Percentiles rank a stretch among this genome's conserved stretches.
These are phyloP conservation scores for Tympanoctomys barrerae DNA, from an alignment of 2,797 vertebrate species.

Conservation along the genomic window DNA sequence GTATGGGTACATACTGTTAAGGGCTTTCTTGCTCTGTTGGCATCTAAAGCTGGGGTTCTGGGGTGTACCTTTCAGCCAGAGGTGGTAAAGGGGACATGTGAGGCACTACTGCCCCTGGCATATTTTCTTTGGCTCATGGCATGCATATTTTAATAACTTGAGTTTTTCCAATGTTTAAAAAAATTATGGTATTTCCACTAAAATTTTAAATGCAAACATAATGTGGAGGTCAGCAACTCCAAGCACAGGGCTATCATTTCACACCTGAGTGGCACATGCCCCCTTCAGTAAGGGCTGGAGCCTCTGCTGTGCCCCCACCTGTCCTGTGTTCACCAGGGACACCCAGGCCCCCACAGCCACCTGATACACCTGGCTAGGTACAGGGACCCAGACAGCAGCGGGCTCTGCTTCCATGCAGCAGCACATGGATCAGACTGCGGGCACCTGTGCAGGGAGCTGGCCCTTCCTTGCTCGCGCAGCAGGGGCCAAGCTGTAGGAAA, in stretches of 20 bases:
- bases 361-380: neutral
- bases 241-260: neutral
- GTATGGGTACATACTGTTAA: neutral
- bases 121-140: neutral
- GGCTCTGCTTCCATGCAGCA: rapidly evolving
- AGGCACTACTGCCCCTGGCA: neutral
- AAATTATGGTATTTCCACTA: neutral
- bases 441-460: neutral
- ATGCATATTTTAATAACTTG: neutral
- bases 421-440: rapidly evolving
- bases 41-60: neutral
- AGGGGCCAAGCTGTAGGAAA: no score
- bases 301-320: no score
- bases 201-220: neutral
- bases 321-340: neutral
- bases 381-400: neutral
- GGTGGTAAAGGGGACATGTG: neutral
- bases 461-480: neutral
- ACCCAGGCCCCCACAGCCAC: neutral
- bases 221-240: neutral
- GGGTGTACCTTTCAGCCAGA: neutral
- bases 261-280: neutral
- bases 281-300: rapidly evolving
- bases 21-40: neutral
- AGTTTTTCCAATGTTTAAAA: neutral